Evolutionary conservation across 2,797 vertebrate species (phyloP).

Genomic region (Botia kubotai): DNA sequence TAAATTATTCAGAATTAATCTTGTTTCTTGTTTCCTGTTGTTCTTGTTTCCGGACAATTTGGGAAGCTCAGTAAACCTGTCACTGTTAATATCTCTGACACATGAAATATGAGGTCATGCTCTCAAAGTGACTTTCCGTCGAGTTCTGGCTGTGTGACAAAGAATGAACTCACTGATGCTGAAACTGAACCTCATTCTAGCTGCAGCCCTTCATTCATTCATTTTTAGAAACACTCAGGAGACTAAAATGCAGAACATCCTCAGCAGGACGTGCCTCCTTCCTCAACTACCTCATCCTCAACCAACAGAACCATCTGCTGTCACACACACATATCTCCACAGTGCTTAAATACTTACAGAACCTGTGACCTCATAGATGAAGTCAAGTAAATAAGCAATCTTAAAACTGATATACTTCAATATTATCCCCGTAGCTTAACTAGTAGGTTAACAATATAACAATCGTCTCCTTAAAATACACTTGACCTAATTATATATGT

Average conservation of each 20-base stretch:
- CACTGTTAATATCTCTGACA: not conserved
- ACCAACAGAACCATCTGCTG: not conserved
- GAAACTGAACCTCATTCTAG: not conserved
- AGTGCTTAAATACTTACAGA: not conserved
- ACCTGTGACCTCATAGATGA: not conserved
- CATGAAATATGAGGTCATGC: conserved; percentile 32
- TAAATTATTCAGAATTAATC: too few relatives aligned
- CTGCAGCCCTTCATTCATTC: not conserved
- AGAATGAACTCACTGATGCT: conserved; percentile 2
- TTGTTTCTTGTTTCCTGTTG: too few relatives aligned
- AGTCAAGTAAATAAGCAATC: not conserved
- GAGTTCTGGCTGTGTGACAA: conserved; percentile 14
- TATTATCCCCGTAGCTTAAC: too few relatives aligned
- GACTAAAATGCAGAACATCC: not conserved
- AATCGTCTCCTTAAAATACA: too few relatives aligned
- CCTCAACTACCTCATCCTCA: not conserved
- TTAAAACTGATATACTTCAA: too few relatives aligned
- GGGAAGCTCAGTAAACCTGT: conserved; percentile 16
- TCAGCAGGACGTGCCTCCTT: not conserved
- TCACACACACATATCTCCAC: not conserved
- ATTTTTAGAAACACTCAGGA: conserved; percentile 12
- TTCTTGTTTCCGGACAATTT: too few relatives aligned
- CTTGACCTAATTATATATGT: not conserved
- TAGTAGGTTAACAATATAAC: too few relatives aligned
- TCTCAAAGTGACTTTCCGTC: conserved; percentile 1